Percentiles rank a stretch among this genome's conserved stretches.
These are phyloP conservation scores for Andrena fulva DNA, from an alignment of 2,888 invertebrate genomes.

Conservation along the genomic window DNA sequence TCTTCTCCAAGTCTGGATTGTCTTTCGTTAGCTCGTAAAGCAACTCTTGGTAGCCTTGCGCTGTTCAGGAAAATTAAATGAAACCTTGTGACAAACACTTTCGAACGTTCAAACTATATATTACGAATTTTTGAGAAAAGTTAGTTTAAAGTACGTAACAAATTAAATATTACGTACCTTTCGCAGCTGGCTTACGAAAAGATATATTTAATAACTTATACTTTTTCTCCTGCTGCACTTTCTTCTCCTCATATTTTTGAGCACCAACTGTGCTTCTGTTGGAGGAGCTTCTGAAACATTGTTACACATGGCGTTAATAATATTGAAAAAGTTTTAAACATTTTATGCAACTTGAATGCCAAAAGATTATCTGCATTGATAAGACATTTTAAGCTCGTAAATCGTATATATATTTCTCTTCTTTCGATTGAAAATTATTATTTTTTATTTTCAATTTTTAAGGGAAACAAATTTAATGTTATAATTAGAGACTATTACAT, in stretches of 20 bases:
- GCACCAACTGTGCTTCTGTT: slow-evolving; percentile 39
- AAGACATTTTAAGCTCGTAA: too few relatives aligned
- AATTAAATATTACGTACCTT: slow-evolving; percentile 85
- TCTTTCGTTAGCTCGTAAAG: slow-evolving; percentile 83
- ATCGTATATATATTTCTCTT: too few relatives aligned
- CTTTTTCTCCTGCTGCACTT: slow-evolving; percentile 91
- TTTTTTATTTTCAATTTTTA: too few relatives aligned
- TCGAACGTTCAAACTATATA: too few relatives aligned
- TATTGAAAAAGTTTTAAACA: background rate
- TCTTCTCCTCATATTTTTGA: slow-evolving; percentile 88
- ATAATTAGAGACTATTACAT: too few relatives aligned
- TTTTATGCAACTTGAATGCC: too few relatives aligned
- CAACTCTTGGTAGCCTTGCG: slow-evolving; percentile 83
- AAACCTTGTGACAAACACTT: background rate
- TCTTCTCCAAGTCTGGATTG: slow-evolving; percentile 86
- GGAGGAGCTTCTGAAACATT: slow-evolving; percentile 63
- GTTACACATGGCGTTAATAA: background rate
- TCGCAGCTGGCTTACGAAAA: slow-evolving; percentile 90
- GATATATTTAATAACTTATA: slow-evolving; percentile 91
- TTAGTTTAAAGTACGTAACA: background rate
- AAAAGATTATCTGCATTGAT: too few relatives aligned
- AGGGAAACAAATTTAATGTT: too few relatives aligned
- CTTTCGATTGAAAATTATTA: too few relatives aligned
- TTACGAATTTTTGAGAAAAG: background rate
- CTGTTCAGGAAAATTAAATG: slow-evolving; percentile 69